A percentile compares a stretch with the other conserved stretches of the same genome.
These are phyloP conservation scores for Brachypalpus laphriformis DNA, from an alignment of 2,888 invertebrate species.

Conservation along the genomic window DNA sequence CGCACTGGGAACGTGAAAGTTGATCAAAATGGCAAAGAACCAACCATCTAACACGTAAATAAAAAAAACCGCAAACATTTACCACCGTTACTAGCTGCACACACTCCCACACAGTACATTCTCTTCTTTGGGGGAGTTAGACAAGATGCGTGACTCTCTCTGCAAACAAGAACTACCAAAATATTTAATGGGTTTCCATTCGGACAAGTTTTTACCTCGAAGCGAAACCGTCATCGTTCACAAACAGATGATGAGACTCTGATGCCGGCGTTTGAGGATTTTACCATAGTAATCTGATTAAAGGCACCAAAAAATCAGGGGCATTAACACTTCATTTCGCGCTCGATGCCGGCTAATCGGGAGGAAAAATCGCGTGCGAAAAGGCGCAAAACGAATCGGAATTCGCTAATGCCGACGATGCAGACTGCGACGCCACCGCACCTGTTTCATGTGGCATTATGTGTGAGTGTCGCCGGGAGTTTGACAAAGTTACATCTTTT, in stretches of 20 bases:
- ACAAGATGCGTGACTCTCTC: conserved; percentile 16
- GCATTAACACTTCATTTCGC: conserved; percentile 41
- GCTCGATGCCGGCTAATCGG: conserved; percentile 11
- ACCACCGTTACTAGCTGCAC: conserved; percentile 1
- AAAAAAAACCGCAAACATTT: conserved; percentile 19
- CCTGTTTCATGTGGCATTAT: neutral
- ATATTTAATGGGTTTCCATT: conserved; percentile 33
- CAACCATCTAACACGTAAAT: conserved; percentile 17
- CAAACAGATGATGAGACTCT: conserved; percentile 14
- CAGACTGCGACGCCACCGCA: neutral
- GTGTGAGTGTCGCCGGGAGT: neutral
- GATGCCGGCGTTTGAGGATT: conserved; percentile 37
- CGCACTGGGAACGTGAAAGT: conserved; percentile 15
- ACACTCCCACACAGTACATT: neutral
- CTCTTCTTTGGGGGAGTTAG: neutral
- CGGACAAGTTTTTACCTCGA: neutral
- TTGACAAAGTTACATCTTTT: neutral
- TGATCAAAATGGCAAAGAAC: conserved; percentile 13
- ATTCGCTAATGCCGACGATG: neutral
- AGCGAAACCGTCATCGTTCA: conserved; percentile 4
- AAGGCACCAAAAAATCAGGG: conserved; percentile 27
- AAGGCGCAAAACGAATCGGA: conserved; percentile 3
- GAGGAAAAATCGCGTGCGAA: conserved; percentile 25
- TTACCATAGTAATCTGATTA: conserved; percentile 53
- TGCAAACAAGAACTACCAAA: neutral